Base-by-base conservation (phyloP, 2,888 invertebrate species). In the Metacarcinus magister region DNA sequence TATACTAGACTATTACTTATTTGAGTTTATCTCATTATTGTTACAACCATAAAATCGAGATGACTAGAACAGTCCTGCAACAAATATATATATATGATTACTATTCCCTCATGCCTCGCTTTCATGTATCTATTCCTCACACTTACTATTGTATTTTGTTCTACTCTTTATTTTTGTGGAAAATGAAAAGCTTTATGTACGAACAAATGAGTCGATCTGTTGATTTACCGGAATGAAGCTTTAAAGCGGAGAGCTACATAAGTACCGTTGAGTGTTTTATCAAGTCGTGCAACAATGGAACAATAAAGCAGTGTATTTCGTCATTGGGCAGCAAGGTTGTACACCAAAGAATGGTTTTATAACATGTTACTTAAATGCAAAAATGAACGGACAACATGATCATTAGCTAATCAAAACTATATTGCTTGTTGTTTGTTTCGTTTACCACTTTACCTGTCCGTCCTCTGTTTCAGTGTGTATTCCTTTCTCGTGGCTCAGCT, bases 211-310 rank as follows among this genome's bases (percentile, higher is more conserved):
- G n/a, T 44, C 16, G 19, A 75, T 75, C 8, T 28, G 75, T 23
- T 28, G 75, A 75, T 10, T 75, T 75, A 75, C n/a, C n/a, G 75
- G 7, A 75, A 75, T 75, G n/a, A 75, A n/a, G n/a, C 28, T 75
- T 75, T 75, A 75, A 75, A 75, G 28, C 75, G n/a, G 75, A 75
- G 75, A 75, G 75, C 75, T 75, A 28, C 75, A 75, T 28, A 28
- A 75, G 28, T 75, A 75, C 75, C 10, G 75, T n/a, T 28, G 28
- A 75, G 75, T 75, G 75, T 75, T 75, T n/a, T 28, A 75, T 28
- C 28, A 75, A 75, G 28, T 75, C 75, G n/a, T 75, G 75, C 75
- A 28, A 0, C 28, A 75, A 75, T 75, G 28, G 75, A 75, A 75
- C 75, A 75, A 75, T 75, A n/a, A 75, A 28, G 28, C 75, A 75